Evolutionary conservation across 2,113 vertebrate genomes (phyloP).

Genomic region (Sturnira hondurensis): DNA sequence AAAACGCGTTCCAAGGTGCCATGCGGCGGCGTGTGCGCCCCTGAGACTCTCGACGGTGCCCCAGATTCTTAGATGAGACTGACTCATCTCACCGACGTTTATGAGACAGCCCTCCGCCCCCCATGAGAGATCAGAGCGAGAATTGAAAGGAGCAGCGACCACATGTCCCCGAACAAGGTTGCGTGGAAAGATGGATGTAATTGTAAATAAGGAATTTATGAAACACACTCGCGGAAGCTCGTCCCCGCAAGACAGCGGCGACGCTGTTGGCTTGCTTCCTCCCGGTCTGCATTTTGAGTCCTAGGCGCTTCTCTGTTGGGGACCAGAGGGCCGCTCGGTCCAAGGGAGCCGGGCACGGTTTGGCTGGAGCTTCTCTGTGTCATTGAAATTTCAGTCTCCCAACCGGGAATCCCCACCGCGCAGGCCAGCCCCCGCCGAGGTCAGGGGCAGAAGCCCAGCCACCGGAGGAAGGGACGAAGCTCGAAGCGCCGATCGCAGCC

Average conservation of each 20-base stretch:
- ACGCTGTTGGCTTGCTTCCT: accelerated
- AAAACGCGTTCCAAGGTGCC: not conserved
- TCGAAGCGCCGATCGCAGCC: too few species aligned
- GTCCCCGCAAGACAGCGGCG: accelerated
- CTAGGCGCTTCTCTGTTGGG: accelerated
- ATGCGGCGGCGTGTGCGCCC: accelerated
- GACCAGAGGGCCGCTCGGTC: too few species aligned
- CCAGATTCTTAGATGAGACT: not conserved
- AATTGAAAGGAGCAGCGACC: not conserved
- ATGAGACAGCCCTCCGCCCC: not conserved
- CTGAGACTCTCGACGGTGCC: accelerated
- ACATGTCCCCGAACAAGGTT: not conserved
- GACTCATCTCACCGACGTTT: accelerated
- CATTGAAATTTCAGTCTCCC: accelerated
- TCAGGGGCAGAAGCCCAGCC: too few species aligned
- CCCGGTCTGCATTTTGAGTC: too few species aligned
- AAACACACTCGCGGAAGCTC: accelerated
- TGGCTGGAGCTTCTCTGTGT: accelerated
- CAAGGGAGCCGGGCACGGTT: accelerated
- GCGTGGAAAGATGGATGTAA: slow-evolving; percentile 6
- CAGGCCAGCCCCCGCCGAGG: not conserved
- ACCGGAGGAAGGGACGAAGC: too few species aligned
- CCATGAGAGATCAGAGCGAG: not conserved
- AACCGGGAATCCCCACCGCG: not conserved
- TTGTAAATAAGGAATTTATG: slow-evolving; percentile 43